Evolutionary conservation across 2,797 vertebrate genomes (phyloP).

Genomic region (Pygocentrus nattereri): DNA sequence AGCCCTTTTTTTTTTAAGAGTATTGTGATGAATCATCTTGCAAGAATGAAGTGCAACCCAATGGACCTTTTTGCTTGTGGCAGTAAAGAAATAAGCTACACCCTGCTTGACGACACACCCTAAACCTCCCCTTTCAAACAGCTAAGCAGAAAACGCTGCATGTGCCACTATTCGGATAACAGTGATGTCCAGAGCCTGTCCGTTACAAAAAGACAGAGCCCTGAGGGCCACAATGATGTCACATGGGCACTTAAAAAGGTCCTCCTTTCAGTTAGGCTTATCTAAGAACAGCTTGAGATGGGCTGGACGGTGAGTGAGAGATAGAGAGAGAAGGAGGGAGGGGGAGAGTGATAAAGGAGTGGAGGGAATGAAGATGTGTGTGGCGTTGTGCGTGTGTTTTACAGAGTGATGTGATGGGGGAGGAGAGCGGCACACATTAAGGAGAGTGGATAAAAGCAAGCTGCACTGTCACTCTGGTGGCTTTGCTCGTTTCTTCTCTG

Average conservation of each 20-base stretch:
- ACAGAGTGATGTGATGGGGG: constrained; percentile 18
- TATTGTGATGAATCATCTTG: background rate
- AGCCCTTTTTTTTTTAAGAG: too few relatives aligned
- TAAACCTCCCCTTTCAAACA: background rate
- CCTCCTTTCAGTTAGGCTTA: constrained; percentile 64
- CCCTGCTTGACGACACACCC: background rate
- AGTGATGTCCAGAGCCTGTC: constrained; percentile 55
- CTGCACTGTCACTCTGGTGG: constrained; percentile 32
- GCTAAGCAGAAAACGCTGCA: background rate
- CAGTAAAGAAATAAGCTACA: background rate
- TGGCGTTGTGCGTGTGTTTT: constrained; percentile 28
- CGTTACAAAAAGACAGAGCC: constrained; percentile 37
- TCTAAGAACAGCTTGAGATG: constrained; percentile 52
- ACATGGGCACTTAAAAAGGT: constrained; percentile 61
- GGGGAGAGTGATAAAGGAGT: constrained; percentile 39
- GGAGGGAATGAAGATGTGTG: constrained; percentile 7
- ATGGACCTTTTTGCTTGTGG: background rate
- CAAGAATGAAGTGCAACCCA: background rate
- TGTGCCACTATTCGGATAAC: constrained; percentile 66
- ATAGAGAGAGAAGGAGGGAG: constrained; percentile 42
- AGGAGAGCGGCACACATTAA: constrained; percentile 37
- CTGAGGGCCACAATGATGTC: constrained; percentile 64
- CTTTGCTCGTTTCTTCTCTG: constrained; percentile 47
- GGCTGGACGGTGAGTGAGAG: constrained; percentile 28
- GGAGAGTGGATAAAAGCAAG: constrained; percentile 47